Conservation (phyloP, 2,113 vertebrate species). For the Smithornis capensis region DNA sequence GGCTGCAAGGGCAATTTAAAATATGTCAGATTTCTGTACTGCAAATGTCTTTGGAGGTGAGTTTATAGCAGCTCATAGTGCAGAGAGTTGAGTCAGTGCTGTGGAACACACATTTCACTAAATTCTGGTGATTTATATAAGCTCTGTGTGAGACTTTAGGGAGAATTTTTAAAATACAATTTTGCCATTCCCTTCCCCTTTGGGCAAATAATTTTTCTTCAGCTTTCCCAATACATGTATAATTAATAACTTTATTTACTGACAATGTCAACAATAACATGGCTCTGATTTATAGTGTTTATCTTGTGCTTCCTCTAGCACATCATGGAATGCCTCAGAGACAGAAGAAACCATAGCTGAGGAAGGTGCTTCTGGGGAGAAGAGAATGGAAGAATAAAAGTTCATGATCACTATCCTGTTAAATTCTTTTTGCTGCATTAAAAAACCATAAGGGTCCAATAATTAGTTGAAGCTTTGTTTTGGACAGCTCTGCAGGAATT, state of each 20-base stretch:
- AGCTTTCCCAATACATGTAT: neutral
- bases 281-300: neutral
- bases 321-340: neutral
- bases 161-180: neutral
- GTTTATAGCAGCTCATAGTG: neutral
- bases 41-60: neutral
- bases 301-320: neutral
- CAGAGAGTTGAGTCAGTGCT: neutral
- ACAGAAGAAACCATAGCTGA: neutral
- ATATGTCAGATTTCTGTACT: neutral
- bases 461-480: neutral
- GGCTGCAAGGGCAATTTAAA: neutral
- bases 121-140: neutral
- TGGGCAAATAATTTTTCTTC: slow-evolving; percentile 7
- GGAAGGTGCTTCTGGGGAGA: neutral
- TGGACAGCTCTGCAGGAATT: neutral
- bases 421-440: neutral
- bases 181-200: neutral
- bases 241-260: slow-evolving; percentile 34
- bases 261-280: neutral
- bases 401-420: neutral
- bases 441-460: neutral
- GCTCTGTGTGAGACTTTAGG: neutral
- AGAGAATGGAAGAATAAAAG: neutral
- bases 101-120: neutral